Evolutionary conservation across 2,888 invertebrate species (phyloP).

Genomic region (Tipula confusa): DNA sequence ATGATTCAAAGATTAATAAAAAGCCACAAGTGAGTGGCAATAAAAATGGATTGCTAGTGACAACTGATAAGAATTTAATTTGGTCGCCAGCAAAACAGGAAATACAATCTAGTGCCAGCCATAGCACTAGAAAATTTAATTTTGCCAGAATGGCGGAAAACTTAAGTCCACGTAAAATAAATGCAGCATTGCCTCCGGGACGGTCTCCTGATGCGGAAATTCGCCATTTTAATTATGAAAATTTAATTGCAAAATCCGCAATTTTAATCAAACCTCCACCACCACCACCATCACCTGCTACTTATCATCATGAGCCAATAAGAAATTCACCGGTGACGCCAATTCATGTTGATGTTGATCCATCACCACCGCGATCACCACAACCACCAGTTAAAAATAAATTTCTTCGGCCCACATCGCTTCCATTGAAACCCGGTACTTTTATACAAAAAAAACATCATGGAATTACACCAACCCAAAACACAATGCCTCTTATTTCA

Average conservation of each 20-base stretch:
- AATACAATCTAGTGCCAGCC: slow-evolving; percentile 14
- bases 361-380: slow-evolving; percentile 21
- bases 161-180: slow-evolving; percentile 42
- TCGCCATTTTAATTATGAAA: slow-evolving; percentile 53
- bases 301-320: not conserved
- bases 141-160: slow-evolving; percentile 49
- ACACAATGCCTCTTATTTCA: slow-evolving; percentile 78
- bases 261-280: slow-evolving; percentile 32
- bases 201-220: slow-evolving; percentile 43
- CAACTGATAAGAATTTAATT: not conserved
- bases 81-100: slow-evolving; percentile 29
- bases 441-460: slow-evolving; percentile 77
- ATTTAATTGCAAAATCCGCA: slow-evolving; percentile 40
- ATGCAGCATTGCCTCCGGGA: slow-evolving; percentile 33
- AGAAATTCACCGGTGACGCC: slow-evolving; percentile 34
- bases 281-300: not conserved
- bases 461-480: slow-evolving; percentile 75
- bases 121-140: slow-evolving; percentile 44
- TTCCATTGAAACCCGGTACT: slow-evolving; percentile 79
- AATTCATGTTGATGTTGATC: slow-evolving; percentile 44
- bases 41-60: not conserved
- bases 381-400: slow-evolving; percentile 51
- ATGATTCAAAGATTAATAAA: not conserved
- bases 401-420: slow-evolving; percentile 74
- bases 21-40: not conserved